Evolutionary conservation across 53 echinoderm and acorn worm species (phyloP), one percentile per base, ranked within the genome.

Genomic region (Glandiceps talaboti): DNA sequence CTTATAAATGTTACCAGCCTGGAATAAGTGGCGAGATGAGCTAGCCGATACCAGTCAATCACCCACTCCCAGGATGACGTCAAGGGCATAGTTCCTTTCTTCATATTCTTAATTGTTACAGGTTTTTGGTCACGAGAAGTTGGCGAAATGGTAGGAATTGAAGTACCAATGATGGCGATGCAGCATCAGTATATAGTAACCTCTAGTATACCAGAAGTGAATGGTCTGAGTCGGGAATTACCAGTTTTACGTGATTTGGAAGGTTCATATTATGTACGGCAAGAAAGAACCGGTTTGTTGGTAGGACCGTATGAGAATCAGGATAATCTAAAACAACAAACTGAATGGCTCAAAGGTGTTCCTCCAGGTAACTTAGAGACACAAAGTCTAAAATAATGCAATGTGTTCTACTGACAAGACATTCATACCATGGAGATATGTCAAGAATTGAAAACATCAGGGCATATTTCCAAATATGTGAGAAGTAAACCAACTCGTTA

Each of bases 141-240:
- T 33, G 87, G 85, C 25, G 75, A 85, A 14, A 84, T 93, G 91
- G 89, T 78, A 0, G 97, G 93, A 25, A 73, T 88, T 0, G 97
- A 96, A 75, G 77, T 88, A 1, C 93, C 97, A 0, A 81, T 93
- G 90, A 83, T 93, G 27, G 87, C 97, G 27, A 90, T 93, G 25
- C 97, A 96, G 32, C 97, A 96, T 33, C 97, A 96, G 82, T 96
- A 96, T 73, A 84, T 91, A 33, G 93, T 96, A 64, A 96, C 97
- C 29, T 87, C 93, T 1, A 83, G 92, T 76, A 96, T 96, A 33
- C 92, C 97, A 0, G 97, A 96, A 84, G 97, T 96, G 32, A 88
- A 85, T 33, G 93, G 90, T 1, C 81, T 96, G 27, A 79, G 90
- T 79, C 30, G 45, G 1, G 97, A 96, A 78, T 77, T 93, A 0